phyloP scores from a whole-genome alignment of 2,113 vertebrate genomes.

The Scomber scombrus region DNA sequence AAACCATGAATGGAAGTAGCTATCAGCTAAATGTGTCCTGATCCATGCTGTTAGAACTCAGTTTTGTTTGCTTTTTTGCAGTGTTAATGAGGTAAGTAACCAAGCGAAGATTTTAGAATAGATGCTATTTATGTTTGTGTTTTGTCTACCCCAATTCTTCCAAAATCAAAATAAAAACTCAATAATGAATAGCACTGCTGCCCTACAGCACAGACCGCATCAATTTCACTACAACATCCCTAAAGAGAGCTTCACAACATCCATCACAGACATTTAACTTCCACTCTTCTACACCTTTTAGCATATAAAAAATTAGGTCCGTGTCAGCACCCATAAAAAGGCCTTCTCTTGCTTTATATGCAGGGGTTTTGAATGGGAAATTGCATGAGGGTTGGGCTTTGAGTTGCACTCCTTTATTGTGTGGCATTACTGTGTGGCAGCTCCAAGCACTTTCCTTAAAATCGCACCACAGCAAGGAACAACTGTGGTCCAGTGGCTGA shows the following conservation, averaged over 20 bases:
- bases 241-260: not conserved
- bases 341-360: conserved; percentile 25
- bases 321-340: conserved; percentile 51
- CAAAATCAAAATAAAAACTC: not conserved
- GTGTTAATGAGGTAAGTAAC: not conserved
- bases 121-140: not conserved
- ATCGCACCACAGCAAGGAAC: conserved; percentile 38
- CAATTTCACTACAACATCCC: not conserved
- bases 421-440: conserved; percentile 32
- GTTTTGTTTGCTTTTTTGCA: not conserved
- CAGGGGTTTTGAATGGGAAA: conserved; percentile 42
- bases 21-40: not conserved
- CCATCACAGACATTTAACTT: not conserved
- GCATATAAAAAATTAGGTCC: conserved; percentile 44
- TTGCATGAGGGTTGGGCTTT: not conserved
- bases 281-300: conserved; percentile 5
- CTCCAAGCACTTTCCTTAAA: conserved; percentile 40
- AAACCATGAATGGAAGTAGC: not conserved
- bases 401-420: conserved; percentile 26
- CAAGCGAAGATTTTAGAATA: no score
- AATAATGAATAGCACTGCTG: not conserved
- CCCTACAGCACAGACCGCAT: not conserved
- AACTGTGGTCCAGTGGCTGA: conserved; percentile 59
- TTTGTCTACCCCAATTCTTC: not conserved
- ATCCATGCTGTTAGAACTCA: not conserved